Percentiles rank a stretch among this genome's conserved stretches.
phyloP scores from a whole-genome alignment of 1,140 invertebrate genomes.

The Amphibalanus amphitrite region DNA sequence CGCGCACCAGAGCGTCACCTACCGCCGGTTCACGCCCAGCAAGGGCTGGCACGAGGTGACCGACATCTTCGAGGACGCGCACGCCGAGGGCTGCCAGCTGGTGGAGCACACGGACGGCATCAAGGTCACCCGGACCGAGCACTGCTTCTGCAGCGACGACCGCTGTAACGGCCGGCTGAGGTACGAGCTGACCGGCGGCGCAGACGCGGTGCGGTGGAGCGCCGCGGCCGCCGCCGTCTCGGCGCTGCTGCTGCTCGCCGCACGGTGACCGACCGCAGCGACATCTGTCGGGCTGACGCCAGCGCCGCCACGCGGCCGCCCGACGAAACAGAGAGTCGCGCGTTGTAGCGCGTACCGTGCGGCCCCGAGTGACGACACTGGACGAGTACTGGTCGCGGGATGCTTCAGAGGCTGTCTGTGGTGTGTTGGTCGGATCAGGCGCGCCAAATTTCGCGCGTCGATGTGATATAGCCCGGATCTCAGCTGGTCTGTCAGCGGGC shows the following conservation, averaged over 20 bases:
- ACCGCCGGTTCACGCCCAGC: slow-evolving; percentile 32
- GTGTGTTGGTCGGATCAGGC: neutral
- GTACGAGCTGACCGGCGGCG: slow-evolving; percentile 21
- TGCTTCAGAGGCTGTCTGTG: neutral
- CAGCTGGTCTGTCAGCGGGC: neutral
- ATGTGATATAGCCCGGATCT: neutral
- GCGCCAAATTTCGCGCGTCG: too few relatives aligned
- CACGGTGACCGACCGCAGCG: neutral
- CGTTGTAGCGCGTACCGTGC: neutral
- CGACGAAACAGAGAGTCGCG: neutral
- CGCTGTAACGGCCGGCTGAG: slow-evolving; percentile 39
- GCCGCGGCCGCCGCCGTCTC: neutral
- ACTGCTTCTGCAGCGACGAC: slow-evolving; percentile 46
- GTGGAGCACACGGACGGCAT: slow-evolving; percentile 24
- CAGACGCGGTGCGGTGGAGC: slow-evolving; percentile 3
- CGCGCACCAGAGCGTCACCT: slow-evolving; percentile 45
- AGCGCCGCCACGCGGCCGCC: neutral
- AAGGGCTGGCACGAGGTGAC: slow-evolving; percentile 39
- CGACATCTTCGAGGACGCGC: slow-evolving; percentile 39
- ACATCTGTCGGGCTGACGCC: neutral
- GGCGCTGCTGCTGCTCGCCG: neutral
- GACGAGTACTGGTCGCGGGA: too few relatives aligned
- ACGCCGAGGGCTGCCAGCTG: slow-evolving; percentile 42
- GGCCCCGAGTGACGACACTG: too few relatives aligned
- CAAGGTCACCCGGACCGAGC: slow-evolving; percentile 31